Base-by-base conservation (phyloP, 2,797 vertebrate genomes). In the Syndactyla subalaris region DNA sequence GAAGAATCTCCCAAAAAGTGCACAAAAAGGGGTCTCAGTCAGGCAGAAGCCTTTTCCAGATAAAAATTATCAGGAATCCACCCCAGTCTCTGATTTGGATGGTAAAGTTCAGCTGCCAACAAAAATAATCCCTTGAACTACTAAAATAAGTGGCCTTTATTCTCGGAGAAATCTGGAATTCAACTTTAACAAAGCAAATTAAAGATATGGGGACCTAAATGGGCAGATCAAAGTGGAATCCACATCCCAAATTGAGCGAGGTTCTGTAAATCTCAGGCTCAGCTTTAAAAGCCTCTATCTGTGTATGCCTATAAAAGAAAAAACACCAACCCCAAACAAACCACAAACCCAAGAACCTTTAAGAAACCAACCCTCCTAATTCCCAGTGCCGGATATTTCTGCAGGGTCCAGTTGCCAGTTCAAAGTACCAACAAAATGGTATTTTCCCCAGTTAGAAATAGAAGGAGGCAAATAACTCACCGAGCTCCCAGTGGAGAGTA, bases 381-480 rank as follows among this genome's bases (percentile, higher is more conserved):
- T 38, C 4, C 2, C 48, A 10, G 29, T 2, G 19, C 16, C 58
- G 14, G 48, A 19, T 6, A 5, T 39, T 92, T 74, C 74, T 36
- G 16, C 58, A 48, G 41, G 46, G 51, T 39, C 34, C 18, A 18
- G 29, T n/a, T 39, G 11, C 18, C 66, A 16, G 17, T 20, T 51
- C 32, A 46, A 83, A 88, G 17, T 4, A 27, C 14, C 27, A 57
- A 21, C 5, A 55, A 54, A 78, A 45, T 3, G 11, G 2, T 3
- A 9, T 84, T 90, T 89, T 58, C 34, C 34, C 23, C 43, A 58
- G 13, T 51, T 27, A 52, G 89, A 52, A 13, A 7, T 2, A 65
- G 68, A 49, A 89, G 34, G 0, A 67, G 15, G 19, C 13, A 59
- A 70, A 55, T 10, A 48, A 95, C 95, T 96, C 89, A 95, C 94